Percentiles rank a stretch among this genome's conserved stretches.
phyloP scores from a whole-genome alignment of 2,797 vertebrate genomes.

The Chloroceryle inda region DNA sequence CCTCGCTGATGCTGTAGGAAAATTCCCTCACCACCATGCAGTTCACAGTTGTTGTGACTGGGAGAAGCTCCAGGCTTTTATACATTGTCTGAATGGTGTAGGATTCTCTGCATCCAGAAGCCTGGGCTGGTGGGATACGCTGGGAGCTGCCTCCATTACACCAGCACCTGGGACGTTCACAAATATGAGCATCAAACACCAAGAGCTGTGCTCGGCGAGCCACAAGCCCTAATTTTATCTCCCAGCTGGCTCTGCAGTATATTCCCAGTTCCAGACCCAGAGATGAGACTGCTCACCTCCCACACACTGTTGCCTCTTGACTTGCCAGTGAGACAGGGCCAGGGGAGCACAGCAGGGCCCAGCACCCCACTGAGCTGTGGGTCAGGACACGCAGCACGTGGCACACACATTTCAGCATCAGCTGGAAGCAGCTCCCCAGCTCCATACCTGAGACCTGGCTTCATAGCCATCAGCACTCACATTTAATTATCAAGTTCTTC shows the following conservation, averaged over 20 bases:
- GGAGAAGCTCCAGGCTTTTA: neutral
- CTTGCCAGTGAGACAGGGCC: accelerated
- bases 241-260: neutral
- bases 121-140: accelerated
- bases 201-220: neutral
- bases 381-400: neutral
- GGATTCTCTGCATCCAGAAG: neutral
- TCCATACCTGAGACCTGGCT: neutral
- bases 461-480: neutral
- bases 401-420: neutral
- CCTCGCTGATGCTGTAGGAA: neutral
- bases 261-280: neutral
- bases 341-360: neutral
- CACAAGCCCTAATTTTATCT: neutral
- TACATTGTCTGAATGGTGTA: neutral
- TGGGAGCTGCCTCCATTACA: neutral
- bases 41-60: neutral
- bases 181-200: accelerated
- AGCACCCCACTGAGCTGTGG: neutral
- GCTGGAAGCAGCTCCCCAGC: neutral
- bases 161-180: neutral
- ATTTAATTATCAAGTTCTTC: conserved; percentile 25
- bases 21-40: neutral
- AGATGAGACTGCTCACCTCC: neutral
- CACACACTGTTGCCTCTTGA: neutral